Evolutionary conservation across 2,888 invertebrate genomes (phyloP), one percentile per base, ranked within the genome.

Genomic region (Empis livida): DNA sequence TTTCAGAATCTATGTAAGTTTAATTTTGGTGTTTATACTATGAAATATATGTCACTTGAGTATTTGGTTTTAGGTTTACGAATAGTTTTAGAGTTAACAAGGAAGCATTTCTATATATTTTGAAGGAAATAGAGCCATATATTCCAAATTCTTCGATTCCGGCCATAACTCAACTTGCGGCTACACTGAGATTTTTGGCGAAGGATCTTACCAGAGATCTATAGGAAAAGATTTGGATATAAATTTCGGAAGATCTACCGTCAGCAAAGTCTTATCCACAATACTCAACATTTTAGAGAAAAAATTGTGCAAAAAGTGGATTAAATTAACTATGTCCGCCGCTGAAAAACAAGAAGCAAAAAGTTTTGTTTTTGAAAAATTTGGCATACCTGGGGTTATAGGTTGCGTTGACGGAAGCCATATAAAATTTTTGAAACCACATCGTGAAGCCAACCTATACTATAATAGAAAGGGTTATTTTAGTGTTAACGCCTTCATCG

Each of bases 401-500:
- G 14, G 13, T 5, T 45, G 39, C 17, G n/a, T 45, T 15, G 38
- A 44, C 37, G 38, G 14, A 2, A 38, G 38, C n/a, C 44, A 38
- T 38, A 23, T 44, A 15, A 5, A 27, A 20, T 38, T 44, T 23
- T 11, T 38, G 14, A 45, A 45, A 23, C 44, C 44, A 27, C 38
- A 45, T n/a, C 11, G 15, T 14, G 30, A 45, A n/a, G 15, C 14
- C 16, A 23, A 39, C 13, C 17, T 45, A 27, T 38, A 27, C 20
- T 45, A 27, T 15, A 45, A 45, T 30, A 30, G 44, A 30, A 39
- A 45, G 13, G 37, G 43, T 32, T 43, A 43, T 35, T 43, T 43
- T 32, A 43, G 43, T 16, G 15, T 32, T 15, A 43, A 43, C 30
- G 32, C 41, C 13, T 41, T 41, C n/a, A 41, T 41, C 27, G 17